Evolutionary conservation across 2,113 vertebrate genomes (phyloP), one percentile per base, ranked within the genome.

Genomic region (Sturnus vulgaris): DNA sequence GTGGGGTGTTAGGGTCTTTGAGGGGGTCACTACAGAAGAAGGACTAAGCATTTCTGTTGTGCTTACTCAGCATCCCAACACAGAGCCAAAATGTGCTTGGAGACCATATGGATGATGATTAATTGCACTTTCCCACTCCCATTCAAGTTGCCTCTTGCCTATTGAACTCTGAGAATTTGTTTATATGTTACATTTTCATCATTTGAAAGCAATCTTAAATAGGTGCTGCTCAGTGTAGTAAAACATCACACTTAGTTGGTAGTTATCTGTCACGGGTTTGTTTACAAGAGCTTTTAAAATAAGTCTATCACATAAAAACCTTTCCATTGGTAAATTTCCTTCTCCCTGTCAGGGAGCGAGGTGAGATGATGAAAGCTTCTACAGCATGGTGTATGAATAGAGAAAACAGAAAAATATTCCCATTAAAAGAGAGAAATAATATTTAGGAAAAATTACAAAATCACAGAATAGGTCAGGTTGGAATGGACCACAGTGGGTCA

Each of bases 351-450:
- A 73, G 64, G 56, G 19, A 57, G 27, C 7, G 61, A 73, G 21
- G 44, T n/a, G 66, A 57, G 75, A 73, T 37, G 30, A 73, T 70
- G 56, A 56, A 81, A 39, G 8, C 16, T 81, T 81, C n/a, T 12
- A 25, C 9, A 49, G 19, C 3, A 1, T 0, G 5, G 5, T 37
- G 6, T 68, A 49, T 16, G 37, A 63, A 17, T 25, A 27, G n/a
- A 69, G 12, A 50, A 7, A 21, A 39, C 7, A 40, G 31, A 30
- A 47, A 42, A 88, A 23, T 75, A 75, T 57, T 37, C 23, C 13
- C 3, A 9, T 46, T 64, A 72, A 64, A 7, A 9, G 13, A 42
- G 72, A 59, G 12, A 71, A 82, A 82, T 35, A 50, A 68, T 39
- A 72, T 46, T 68, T 68, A 28, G 37, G 21, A 44, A 94, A 37